These are phyloP conservation scores for Heliconius melpomene DNA, from an alignment of 1,140 invertebrate species.

Conservation along the genomic window DNA sequence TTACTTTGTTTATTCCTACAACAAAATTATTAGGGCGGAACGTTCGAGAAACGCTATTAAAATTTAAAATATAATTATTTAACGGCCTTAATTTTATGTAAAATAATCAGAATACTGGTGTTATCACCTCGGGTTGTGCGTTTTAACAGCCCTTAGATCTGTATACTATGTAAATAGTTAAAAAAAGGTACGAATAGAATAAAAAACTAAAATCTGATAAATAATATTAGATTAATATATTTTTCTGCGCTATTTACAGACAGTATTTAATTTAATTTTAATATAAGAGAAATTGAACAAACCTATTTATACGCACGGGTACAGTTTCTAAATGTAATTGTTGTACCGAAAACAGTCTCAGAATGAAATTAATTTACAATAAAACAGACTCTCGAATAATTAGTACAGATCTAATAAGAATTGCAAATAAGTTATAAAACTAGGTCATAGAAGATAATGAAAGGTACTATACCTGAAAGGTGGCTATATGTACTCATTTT, in stretches of 20 bases:
- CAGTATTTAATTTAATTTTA: background rate
- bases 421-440: background rate
- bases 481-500: background rate
- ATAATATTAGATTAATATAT: too few species aligned
- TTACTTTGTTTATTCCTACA: background rate
- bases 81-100: background rate
- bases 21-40: background rate
- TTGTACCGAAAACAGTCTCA: background rate
- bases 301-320: background rate
- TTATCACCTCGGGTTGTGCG: background rate
- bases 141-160: background rate
- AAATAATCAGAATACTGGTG: background rate
- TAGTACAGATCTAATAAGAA: background rate
- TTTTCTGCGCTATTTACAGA: background rate
- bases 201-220: too few species aligned
- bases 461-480: background rate
- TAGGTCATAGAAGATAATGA: background rate
- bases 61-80: background rate
- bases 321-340: background rate
- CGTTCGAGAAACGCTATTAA: background rate
- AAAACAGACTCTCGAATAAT: slow-evolving; percentile 10
- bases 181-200: too few species aligned
- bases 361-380: slow-evolving; percentile 10
- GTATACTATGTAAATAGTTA: background rate
- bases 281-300: background rate